phyloP scores from a whole-genome alignment of 2,113 vertebrate species.

The Tapirus terrestris region DNA sequence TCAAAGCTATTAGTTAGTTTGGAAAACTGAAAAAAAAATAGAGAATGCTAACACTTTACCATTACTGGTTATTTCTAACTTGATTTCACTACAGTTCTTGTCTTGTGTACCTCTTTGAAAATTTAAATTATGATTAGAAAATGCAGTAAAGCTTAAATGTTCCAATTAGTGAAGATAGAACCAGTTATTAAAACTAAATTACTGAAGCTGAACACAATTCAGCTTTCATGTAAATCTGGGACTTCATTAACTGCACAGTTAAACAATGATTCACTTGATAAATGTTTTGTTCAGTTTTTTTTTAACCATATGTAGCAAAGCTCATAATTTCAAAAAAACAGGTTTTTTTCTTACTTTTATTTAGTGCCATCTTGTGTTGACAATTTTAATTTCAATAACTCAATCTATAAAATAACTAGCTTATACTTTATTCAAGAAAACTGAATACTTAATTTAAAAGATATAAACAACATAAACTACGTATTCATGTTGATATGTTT shows the following conservation, averaged over 20 bases:
- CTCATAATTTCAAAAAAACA: constrained; percentile 14
- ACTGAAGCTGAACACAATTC: constrained; percentile 56
- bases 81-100: neutral
- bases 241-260: constrained; percentile 58
- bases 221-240: constrained; percentile 61
- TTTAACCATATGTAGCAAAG: constrained; percentile 49
- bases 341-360: constrained; percentile 79
- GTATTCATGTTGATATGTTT: neutral
- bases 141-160: constrained; percentile 60
- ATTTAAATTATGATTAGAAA: constrained; percentile 57
- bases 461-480: neutral
- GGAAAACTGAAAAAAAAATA: constrained; percentile 84
- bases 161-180: constrained; percentile 68
- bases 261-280: constrained; percentile 58
- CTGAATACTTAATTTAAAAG: neutral
- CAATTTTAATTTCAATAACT: constrained; percentile 65
- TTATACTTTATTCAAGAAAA: constrained; percentile 22
- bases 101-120: constrained; percentile 25
- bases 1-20: constrained; percentile 86
- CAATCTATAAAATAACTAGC: neutral
- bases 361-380: constrained; percentile 87
- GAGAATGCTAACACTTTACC: constrained; percentile 69
- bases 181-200: constrained; percentile 71
- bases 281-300: constrained; percentile 62
- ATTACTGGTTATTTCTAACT: constrained; percentile 22